Evolutionary conservation across 1,140 invertebrate genomes (phyloP), one percentile per base, ranked within the genome.

Genomic region (Drusus annulatus): DNA sequence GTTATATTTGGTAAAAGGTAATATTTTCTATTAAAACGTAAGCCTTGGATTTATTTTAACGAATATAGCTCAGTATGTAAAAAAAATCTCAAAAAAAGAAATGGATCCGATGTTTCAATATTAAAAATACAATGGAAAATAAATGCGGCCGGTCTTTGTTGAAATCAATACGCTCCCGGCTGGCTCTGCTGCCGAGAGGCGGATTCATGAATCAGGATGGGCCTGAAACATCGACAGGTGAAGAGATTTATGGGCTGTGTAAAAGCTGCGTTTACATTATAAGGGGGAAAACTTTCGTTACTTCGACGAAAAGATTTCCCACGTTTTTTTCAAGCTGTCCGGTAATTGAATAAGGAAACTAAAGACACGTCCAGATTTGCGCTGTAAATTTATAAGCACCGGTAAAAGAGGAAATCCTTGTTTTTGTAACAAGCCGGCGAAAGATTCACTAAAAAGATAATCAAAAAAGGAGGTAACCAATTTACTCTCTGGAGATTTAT

Each of bases 211-310:
- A 81, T 81, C 80, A 81, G 77, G 60, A 71, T 69, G 50, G 80
- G 71, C 77, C 63, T 76, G 78, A 16, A 81, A 79, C 77, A 81
- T 81, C 76, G 80, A 81, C 80, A 81, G 80, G 77, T 81, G 73
- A 81, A 76, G 76, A 79, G 80, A 81, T 81, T 81, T 81, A 81
- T 81, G 69, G 77, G 45, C 71, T 76, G 36, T 45, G 77, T 73
- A 76, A 76, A 76, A 76, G 76, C 76, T 54, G 62, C 80, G 71
- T 58, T 74, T 74, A 74, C 71, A 74, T 28, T 74, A 56, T 74
- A 58, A 58, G 71, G 25, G 36, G 71, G 52, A 74, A n/a, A 74
- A 74, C 51, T 74, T 74, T 74, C 16, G 68, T 51, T 71, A 50
- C 31, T 45, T 71, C 36, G 31, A n/a, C 31, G 50, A 71, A 71